Base-by-base conservation (phyloP, 2,113 vertebrate species). In the Periophthalmus modestus region DNA sequence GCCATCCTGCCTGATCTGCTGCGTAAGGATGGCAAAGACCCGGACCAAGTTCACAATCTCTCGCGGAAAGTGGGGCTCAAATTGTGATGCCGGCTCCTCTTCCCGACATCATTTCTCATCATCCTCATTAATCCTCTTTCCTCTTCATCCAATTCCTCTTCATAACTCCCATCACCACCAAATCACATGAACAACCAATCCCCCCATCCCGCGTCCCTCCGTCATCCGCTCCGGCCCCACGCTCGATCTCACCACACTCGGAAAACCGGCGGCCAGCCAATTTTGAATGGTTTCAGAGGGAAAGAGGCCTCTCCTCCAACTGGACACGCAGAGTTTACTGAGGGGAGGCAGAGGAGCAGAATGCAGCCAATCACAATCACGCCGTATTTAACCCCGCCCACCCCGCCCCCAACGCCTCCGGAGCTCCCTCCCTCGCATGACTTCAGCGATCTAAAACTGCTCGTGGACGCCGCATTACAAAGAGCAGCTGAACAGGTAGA, bases 1-100 rank as follows among this genome's bases (percentile, higher is more conserved):
- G 98, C 58, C 94, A n/a, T 98, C 70, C 95, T 98, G 3, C 98
- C 97, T 0, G 96, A 98, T 85, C 95, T 99, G 88, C 95, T 99
- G 70, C 94, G 96, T 72, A 97, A 96, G 78, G 97, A 99, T 0
- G 98, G 97, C 66, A 96, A 97, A 89, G 97, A 99, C 85, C 97
- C 98, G 55, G 55, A 95, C 96, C 75, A 95, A 97, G 81, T 98
- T 96, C 89, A 98, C 97, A 61, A 96, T 98, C 78, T 97, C 96
- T 23, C 95, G n/a, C 95, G 96, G 11, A 95, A 96, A 0, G 95
- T 95, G 0, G 91, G 75, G 0, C 58, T 91, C 58, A 97, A 95
- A 77, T n/a, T 81, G 88, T 0, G 93, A 94, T 2, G 72, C 80
- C 18, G 77, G 84, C 50, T 73, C 72, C 66, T 85, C 92, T 0